Evolutionary conservation across 2,888 invertebrate species (phyloP), one percentile per base, ranked within the genome.

Genomic region (Chymomyza procnemis): DNA sequence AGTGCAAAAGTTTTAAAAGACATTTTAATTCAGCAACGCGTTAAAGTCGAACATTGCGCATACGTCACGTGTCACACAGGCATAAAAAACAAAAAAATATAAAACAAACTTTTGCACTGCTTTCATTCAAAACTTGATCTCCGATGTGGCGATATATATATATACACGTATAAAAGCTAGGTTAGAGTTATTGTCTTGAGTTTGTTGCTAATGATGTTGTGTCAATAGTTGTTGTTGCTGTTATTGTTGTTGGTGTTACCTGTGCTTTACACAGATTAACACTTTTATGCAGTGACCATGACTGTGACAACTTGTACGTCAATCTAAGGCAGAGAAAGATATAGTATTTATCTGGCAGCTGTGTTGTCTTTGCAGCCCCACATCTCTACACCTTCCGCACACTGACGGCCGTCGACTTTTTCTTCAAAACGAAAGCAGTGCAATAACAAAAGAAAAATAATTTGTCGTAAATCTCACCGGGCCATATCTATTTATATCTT

Each of bases 241-340:
- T n/a, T 21, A 26, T 52, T 19, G 19, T 54, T 48, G 48, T 18
- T 67, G 67, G 69, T 59, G 67, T 50, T 50, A 8, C 50, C 14
- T 18, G 16, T 52, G 61, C 50, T 12, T 41, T 41, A 58, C 63
- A 26, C 56, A 88, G 79, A 86, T 88, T 87, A 89, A 85, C 89
- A 88, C 84, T 84, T 86, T 81, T 88, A 88, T 76, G 74, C 88
- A 88, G 73, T 81, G 87, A 88, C 89, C 88, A 89, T 88, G 88
- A 89, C 88, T 88, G 80, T 81, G 84, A 79, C 88, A 78, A 67
- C 64, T 72, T 66, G 68, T 34, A 16, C n/a, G n/a, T 41, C 41
- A 54, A 54, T 68, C 67, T 68, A 14, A 18, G 52, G 66, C 21
- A 55, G 58, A 30, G 19, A 59, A 30, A 61, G 26, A 18, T 26